A percentile compares a stretch with the other conserved stretches of the same genome.
Evolutionary conservation across 2,113 vertebrate genomes (phyloP).

Genomic region (Sciurus niger): DNA sequence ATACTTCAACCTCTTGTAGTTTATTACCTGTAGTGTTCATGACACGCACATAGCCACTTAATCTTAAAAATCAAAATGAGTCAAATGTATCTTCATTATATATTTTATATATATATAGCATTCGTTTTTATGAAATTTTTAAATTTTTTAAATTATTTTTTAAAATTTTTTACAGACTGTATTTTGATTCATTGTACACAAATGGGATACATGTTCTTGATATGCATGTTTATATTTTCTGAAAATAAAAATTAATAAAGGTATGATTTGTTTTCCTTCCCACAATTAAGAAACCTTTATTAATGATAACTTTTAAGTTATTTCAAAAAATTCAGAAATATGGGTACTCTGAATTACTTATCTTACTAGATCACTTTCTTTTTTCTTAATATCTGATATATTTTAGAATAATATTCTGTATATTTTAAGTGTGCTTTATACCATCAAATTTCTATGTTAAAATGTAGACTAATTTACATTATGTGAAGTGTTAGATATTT

Average conservation of each 20-base stretch:
- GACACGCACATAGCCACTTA: neutral
- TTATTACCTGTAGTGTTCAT: neutral
- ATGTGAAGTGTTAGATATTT: neutral
- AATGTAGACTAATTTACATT: neutral
- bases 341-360: conserved; percentile 20
- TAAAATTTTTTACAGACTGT: too few species aligned
- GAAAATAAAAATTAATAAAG: neutral
- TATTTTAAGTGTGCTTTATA: neutral
- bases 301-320: neutral
- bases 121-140: too few species aligned
- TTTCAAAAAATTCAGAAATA: neutral
- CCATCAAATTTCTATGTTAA: conserved; percentile 18
- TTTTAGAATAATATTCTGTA: neutral
- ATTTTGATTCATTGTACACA: too few species aligned
- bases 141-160: too few species aligned
- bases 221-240: neutral
- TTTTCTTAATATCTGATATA: neutral
- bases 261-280: neutral
- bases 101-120: neutral
- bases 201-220: neutral
- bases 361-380: neutral
- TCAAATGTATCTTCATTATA: neutral
- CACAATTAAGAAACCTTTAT: neutral
- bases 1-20: neutral
- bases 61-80: neutral